Conservation (phyloP, 2,888 invertebrate genomes). For the Cheilosia vernalis region DNA sequence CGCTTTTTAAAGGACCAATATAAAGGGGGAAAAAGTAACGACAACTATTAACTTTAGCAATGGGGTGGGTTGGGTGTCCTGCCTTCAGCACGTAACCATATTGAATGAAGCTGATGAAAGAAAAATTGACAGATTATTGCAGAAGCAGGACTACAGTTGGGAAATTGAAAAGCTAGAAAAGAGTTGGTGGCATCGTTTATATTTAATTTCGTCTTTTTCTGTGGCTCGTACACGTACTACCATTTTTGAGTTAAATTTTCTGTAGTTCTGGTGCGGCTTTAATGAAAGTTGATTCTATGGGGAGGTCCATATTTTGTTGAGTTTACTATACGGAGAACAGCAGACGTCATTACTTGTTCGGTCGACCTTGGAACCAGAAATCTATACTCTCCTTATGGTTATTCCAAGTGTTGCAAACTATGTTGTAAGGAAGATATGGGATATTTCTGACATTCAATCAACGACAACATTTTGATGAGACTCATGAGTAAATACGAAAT, state of each 20-base stretch:
- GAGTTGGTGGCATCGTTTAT: background rate
- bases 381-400: too few relatives aligned
- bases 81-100: constrained; percentile 12
- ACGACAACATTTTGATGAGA: too few relatives aligned
- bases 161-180: background rate
- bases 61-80: background rate
- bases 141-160: background rate
- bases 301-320: too few relatives aligned
- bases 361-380: too few relatives aligned
- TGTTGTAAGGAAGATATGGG: too few relatives aligned
- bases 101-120: constrained; percentile 53
- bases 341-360: too few relatives aligned
- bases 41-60: constrained; percentile 14
- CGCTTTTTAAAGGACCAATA: constrained; percentile 39
- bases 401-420: too few relatives aligned
- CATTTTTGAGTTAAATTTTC: background rate
- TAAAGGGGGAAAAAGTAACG: background rate
- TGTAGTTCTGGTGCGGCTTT: background rate
- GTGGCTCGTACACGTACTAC: background rate
- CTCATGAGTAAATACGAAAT: too few relatives aligned
- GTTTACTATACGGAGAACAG: too few relatives aligned
- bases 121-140: constrained; percentile 52
- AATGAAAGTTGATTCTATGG: background rate
- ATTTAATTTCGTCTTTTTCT: background rate
- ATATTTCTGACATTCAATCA: too few relatives aligned